These are phyloP conservation scores for Tenthredo notha DNA, from an alignment of 2,888 invertebrate genomes.

Conservation along the genomic window DNA sequence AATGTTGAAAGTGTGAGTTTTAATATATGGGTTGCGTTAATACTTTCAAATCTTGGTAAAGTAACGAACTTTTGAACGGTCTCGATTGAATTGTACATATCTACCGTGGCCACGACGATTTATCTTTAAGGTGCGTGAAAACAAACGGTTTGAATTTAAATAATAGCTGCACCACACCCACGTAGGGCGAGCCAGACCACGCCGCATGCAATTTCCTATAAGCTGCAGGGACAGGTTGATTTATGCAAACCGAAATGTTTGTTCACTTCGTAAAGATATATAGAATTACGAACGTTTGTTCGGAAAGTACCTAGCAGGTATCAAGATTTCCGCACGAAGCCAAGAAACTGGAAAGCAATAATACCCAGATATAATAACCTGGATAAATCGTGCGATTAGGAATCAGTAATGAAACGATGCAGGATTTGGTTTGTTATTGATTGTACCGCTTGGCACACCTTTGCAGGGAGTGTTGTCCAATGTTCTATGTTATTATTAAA, in stretches of 20 bases:
- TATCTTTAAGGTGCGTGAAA: constrained; percentile 42
- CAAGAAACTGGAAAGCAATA: constrained; percentile 23
- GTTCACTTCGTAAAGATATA: background rate
- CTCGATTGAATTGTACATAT: constrained; percentile 2
- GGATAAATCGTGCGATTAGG: constrained; percentile 15
- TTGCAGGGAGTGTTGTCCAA: constrained; percentile 21
- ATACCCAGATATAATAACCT: constrained; percentile 23
- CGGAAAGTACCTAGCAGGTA: background rate
- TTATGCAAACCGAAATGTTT: constrained; percentile 51
- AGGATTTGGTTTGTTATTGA: constrained; percentile 45
- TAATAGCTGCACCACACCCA: constrained; percentile 47
- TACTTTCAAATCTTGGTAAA: constrained; percentile 17
- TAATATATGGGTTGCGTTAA: background rate
- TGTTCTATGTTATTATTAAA: constrained; percentile 12
- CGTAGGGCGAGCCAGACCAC: constrained; percentile 33
- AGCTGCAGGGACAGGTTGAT: constrained; percentile 35
- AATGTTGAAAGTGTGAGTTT: constrained; percentile 15
- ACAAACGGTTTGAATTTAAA: constrained; percentile 44
- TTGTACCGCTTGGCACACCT: constrained; percentile 43
- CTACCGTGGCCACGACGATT: background rate
- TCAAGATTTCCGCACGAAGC: constrained; percentile 27
- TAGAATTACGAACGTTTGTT: constrained; percentile 10
- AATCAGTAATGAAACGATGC: constrained; percentile 40
- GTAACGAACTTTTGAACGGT: background rate
- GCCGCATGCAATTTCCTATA: constrained; percentile 37